These are phyloP conservation scores for Amphiprion percula DNA, from an alignment of 2,113 vertebrate species.

Conservation along the genomic window DNA sequence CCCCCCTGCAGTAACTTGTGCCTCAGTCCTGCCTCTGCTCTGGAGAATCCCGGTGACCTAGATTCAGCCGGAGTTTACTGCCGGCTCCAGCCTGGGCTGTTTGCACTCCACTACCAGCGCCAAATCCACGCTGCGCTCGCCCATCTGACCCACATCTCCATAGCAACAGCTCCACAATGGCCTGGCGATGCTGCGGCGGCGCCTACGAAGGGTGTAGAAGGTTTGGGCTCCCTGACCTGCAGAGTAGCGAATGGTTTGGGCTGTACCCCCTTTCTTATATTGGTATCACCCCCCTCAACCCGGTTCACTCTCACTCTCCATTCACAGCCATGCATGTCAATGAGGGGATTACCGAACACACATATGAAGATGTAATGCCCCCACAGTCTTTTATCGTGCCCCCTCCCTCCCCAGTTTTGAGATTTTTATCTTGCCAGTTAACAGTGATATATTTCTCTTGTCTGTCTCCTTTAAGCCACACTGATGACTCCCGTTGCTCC, in stretches of 20 bases:
- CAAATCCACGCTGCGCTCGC: slow-evolving; percentile 83
- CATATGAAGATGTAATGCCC: slow-evolving; percentile 14
- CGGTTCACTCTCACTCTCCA: slow-evolving; percentile 11
- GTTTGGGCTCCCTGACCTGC: slow-evolving; percentile 39
- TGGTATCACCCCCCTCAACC: neutral
- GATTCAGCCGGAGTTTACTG: slow-evolving; percentile 88
- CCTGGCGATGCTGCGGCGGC: slow-evolving; percentile 38
- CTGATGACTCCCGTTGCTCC: slow-evolving; percentile 40
- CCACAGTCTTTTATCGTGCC: neutral
- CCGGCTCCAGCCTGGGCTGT: slow-evolving; percentile 78
- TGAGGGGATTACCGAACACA: slow-evolving; percentile 38
- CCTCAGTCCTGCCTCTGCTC: slow-evolving; percentile 82
- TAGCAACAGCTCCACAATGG: slow-evolving; percentile 84
- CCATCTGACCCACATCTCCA: slow-evolving; percentile 92
- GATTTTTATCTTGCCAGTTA: slow-evolving; percentile 4
- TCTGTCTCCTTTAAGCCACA: slow-evolving; percentile 45
- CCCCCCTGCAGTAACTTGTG: slow-evolving; percentile 36
- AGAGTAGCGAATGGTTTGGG: slow-evolving; percentile 30
- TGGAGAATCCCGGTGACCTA: slow-evolving; percentile 90
- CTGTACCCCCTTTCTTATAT: neutral
- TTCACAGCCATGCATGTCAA: slow-evolving; percentile 46
- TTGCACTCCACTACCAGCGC: slow-evolving; percentile 67
- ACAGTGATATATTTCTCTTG: slow-evolving; percentile 32
- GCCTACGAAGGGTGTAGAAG: slow-evolving; percentile 30
- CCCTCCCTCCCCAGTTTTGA: too few relatives aligned